A percentile compares a stretch with the other conserved stretches of the same genome.
phyloP scores from a whole-genome alignment of 2,888 invertebrate genomes.

The Catocala sponsa region DNA sequence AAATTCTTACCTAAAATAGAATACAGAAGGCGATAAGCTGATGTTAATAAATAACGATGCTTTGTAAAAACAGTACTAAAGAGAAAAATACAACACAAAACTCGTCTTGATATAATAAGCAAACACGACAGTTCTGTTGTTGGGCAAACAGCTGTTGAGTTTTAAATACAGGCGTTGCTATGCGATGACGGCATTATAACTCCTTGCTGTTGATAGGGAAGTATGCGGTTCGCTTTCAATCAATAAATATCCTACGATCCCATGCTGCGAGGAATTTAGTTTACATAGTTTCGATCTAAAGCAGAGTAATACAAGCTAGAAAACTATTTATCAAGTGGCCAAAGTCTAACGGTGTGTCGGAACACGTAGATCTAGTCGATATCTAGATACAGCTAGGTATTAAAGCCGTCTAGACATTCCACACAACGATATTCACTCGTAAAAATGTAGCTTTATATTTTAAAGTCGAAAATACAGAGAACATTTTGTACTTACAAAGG shows the following conservation, averaged over 20 bases:
- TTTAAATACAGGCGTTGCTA: constrained; percentile 57
- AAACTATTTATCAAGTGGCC: constrained; percentile 6
- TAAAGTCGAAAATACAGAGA: constrained; percentile 1
- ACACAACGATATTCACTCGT: constrained; percentile 1
- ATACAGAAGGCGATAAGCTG: constrained; percentile 28
- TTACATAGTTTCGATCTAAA: no score
- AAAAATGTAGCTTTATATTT: constrained; percentile 4
- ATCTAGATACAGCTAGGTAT: constrained; percentile 8
- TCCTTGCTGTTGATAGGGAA: constrained; percentile 22
- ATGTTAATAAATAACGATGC: constrained; percentile 39
- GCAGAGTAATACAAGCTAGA: neutral
- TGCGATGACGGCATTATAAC: constrained; percentile 43
- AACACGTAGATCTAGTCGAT: constrained; percentile 12
- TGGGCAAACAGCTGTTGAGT: constrained; percentile 50
- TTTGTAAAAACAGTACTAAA: constrained; percentile 39
- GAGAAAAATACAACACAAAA: constrained; percentile 24
- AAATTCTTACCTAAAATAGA: constrained; percentile 50
- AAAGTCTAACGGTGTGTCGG: constrained; percentile 21
- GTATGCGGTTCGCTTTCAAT: constrained; percentile 29
- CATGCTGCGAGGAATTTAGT: neutral
- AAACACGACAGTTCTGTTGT: constrained; percentile 50
- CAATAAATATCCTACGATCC: constrained; percentile 26
- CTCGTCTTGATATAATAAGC: constrained; percentile 28
- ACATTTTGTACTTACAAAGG: constrained; percentile 4
- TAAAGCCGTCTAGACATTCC: constrained; percentile 32